Conservation (phyloP, 2,797 vertebrate species). For the Pogonophryne albipinna region DNA sequence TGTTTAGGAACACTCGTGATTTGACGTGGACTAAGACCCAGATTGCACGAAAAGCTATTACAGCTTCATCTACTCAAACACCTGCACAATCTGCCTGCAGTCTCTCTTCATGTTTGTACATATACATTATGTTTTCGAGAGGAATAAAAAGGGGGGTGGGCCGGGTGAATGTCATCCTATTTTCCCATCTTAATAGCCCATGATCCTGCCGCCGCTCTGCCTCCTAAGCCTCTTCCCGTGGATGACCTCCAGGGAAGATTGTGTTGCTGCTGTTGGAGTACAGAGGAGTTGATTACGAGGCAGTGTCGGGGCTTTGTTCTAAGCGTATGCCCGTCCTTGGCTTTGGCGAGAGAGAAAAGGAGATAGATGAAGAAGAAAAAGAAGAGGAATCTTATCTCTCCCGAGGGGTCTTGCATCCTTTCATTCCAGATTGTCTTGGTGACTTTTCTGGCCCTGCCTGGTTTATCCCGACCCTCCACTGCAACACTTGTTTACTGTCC, state of each 20-base stretch:
- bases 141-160: slow-evolving; percentile 5
- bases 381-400: slow-evolving; percentile 67
- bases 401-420: slow-evolving; percentile 60
- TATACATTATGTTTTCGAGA: background rate
- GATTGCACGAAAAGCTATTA: background rate
- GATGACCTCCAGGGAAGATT: slow-evolving; percentile 76
- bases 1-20: background rate
- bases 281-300: slow-evolving; percentile 76
- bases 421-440: slow-evolving; percentile 74
- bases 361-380: slow-evolving; percentile 45
- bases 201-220: slow-evolving; percentile 58
- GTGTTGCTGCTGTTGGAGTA: slow-evolving; percentile 57
- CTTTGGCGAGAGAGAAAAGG: slow-evolving; percentile 44
- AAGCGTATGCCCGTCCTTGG: slow-evolving; percentile 75
- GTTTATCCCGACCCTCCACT: slow-evolving; percentile 60
- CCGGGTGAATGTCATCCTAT: slow-evolving; percentile 60
- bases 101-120: slow-evolving; percentile 15
- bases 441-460: slow-evolving; percentile 61
- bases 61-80: background rate
- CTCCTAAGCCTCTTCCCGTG: slow-evolving; percentile 66
- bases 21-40: background rate
- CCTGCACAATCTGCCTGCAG: background rate
- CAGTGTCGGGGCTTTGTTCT: slow-evolving; percentile 72
- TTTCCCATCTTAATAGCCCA: slow-evolving; percentile 67
- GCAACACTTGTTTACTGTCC: slow-evolving; percentile 76